These are phyloP conservation scores for Pseudolaguvia tuberculata DNA, from an alignment of 2,113 vertebrate species.

Conservation along the genomic window DNA sequence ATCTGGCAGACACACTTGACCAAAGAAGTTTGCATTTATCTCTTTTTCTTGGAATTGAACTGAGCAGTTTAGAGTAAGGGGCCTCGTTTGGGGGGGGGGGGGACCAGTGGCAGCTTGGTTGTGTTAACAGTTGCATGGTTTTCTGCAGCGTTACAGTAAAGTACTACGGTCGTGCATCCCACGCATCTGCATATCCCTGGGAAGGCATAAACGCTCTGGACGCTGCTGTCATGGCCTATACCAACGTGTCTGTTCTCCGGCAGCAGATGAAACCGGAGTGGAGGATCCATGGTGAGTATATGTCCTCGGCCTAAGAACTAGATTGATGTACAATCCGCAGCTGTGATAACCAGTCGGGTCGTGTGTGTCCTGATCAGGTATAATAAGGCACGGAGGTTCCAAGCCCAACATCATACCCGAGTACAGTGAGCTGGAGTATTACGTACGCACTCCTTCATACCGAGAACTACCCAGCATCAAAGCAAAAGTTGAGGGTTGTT, in stretches of 20 bases:
- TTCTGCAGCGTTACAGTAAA: constrained; percentile 72
- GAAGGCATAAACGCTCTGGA: constrained; percentile 82
- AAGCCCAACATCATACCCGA: constrained; percentile 87
- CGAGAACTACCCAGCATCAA: constrained; percentile 72
- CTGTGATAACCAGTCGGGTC: neutral
- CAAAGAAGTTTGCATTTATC: too few relatives aligned
- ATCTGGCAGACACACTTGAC: too few relatives aligned
- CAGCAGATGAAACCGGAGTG: constrained; percentile 84
- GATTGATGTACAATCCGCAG: neutral
- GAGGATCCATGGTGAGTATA: constrained; percentile 80
- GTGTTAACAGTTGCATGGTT: neutral
- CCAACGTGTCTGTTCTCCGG: constrained; percentile 80
- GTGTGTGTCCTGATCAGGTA: constrained; percentile 61
- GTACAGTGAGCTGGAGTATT: constrained; percentile 80
- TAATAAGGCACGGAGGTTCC: constrained; percentile 82
- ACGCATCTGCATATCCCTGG: constrained; percentile 82
- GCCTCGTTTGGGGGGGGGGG: too few relatives aligned
- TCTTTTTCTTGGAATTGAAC: too few relatives aligned
- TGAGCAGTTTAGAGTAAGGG: too few relatives aligned
- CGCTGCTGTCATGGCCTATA: constrained; percentile 81
- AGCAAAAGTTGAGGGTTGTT: constrained; percentile 77
- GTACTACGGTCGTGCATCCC: constrained; percentile 79
- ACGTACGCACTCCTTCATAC: constrained; percentile 77
- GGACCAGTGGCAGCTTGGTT: too few relatives aligned
- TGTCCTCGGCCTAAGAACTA: neutral